Conservation (phyloP, 2,888 invertebrate species). For the Cryptocephalus primarius region DNA sequence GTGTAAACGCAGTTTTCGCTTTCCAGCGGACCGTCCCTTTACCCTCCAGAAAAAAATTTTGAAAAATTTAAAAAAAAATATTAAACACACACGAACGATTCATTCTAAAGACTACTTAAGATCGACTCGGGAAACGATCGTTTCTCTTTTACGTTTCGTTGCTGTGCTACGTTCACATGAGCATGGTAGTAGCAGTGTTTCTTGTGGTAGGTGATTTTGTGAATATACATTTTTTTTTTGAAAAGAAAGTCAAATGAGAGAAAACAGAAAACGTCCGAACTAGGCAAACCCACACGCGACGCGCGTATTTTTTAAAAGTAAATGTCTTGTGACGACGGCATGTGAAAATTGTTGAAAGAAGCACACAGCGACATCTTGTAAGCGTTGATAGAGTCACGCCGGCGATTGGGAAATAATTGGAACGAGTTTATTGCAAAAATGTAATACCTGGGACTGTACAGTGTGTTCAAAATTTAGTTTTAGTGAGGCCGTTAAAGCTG, state of each 20-base stretch:
- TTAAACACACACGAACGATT: no score
- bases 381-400: no score
- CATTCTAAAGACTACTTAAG: no score
- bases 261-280: conserved; percentile 30
- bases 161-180: conserved; percentile 32
- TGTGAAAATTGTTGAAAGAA: conserved; percentile 1
- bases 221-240: background rate
- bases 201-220: conserved; percentile 16
- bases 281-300: conserved; percentile 32
- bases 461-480: no score
- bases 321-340: background rate
- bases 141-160: background rate
- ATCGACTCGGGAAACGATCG: no score
- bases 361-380: background rate
- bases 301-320: conserved; percentile 1
- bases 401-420: no score
- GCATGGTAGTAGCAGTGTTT: conserved; percentile 26
- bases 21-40: conserved; percentile 19
- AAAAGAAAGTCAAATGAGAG: background rate
- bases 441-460: no score
- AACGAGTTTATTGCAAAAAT: no score
- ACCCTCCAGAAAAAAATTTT: conserved; percentile 19
- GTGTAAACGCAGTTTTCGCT: conserved; percentile 24
- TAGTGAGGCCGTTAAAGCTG: no score
- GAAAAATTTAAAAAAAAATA: background rate